Evolutionary conservation across 2,797 vertebrate genomes (phyloP), one percentile per base, ranked within the genome.

Genomic region (Spheniscus humboldti): DNA sequence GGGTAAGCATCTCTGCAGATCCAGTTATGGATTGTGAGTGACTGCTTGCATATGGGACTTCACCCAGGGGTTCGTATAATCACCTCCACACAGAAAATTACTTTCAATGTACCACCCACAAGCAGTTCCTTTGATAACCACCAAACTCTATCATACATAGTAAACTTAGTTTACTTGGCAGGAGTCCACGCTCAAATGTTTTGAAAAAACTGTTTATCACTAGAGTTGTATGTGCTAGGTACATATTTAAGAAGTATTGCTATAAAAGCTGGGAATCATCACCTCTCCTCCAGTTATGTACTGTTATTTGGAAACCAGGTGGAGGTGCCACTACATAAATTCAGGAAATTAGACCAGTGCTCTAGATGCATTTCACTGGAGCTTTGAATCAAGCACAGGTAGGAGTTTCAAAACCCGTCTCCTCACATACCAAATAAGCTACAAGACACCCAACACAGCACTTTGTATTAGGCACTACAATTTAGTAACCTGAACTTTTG

Each of bases 1-100:
- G 22, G 10, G 27, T 8, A 52, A 86, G 47, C 7, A 62, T 23
- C 56, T 59, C 35, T 0, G 0, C 47, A 45, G 25, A 66, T 9
- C 48, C 9, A 43, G 30, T 9, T n/a, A 66, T 0, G 5, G 33
- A 33, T 2, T 22, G 18, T 15, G n/a, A 69, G 37, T 2, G 24
- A 50, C 47, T 57, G 15, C 59, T 78, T 28, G 11, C 17, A 35
- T 2, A 24, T 2, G 6, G 7, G 7, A 69, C 64, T 62, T 79
- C 19, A 66, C 16, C 7, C 20, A 30, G 23, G 3, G 18, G 33
- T 18, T 83, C 4, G 1, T 14, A 15, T 3, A 39, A 63, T 3
- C 57, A 74, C 45, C 33, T 86, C 22, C 9, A 62, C 18, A 35
- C 37, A 63, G 33, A 50, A 72, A 79, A 66, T 67, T 23, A 63